Evolutionary conservation across 2,113 vertebrate genomes (phyloP), one percentile per base, ranked within the genome.

Genomic region (Scomber scombrus): DNA sequence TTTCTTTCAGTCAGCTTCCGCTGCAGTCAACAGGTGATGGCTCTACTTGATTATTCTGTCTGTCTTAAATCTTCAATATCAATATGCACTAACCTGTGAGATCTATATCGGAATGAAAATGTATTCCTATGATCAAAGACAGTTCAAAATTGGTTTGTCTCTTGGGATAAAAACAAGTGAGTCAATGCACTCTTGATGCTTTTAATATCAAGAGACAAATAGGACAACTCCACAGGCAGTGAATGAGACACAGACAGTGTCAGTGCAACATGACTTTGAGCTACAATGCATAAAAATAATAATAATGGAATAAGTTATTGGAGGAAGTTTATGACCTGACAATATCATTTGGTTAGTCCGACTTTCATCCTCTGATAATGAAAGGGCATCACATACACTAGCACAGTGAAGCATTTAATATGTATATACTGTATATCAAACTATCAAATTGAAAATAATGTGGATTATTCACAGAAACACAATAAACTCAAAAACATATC

Each of bases 1-100:
- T 74, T 67, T 78, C 79, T 84, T 85, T 81, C 50, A 63, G 52
- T 43, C 52, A n/a, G 68, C 62, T 74, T 66, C 77, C 47, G 26
- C 78, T 19, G 60, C 79, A 86, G 84, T 86, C 90, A 92, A 94
- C 91, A 93, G 91, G 92, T 93, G 92, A 87, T 85, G 84, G 87
- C 85, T 89, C 76, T 45, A 76, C 74, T 72, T 71, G 79, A 89
- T 87, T 82, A 85, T 78, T 57, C 85, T 40, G 66, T 57, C 47
- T 26, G 70, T 56, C 65, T 78, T 79, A 83, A 86, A 77, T 75
- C 71, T 34, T 75, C 74, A 50, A 54, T 43, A 84, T 78, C 81
- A 88, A 78, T 79, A 84, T 43, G 40, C 61, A 71, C 75, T 61
- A 63, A 80, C 80, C 70, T 75, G 82, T 78, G 80, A 79, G 75